Conservation (phyloP, 2,888 invertebrate genomes). For the Lepidonotus clava region DNA sequence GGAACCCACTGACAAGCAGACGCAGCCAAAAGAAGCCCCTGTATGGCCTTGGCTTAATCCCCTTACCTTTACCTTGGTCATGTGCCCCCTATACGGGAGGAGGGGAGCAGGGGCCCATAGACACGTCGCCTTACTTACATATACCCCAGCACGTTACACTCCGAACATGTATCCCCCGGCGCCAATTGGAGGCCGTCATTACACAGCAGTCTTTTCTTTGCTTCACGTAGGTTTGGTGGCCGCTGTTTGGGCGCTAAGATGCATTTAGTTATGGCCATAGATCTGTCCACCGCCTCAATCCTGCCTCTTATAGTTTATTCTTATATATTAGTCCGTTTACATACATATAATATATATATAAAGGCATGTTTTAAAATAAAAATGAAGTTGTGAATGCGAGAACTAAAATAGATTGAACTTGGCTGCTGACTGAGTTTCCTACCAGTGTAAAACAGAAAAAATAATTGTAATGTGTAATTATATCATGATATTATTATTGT, state of each 20-base stretch:
- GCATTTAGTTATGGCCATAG: not conserved
- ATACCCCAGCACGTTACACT: not conserved
- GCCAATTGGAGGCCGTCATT: not conserved
- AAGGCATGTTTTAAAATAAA: too few relatives aligned
- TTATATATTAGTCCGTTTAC: too few relatives aligned
- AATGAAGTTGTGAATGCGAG: too few relatives aligned
- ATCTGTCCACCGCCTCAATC: not conserved
- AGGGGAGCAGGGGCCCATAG: not conserved
- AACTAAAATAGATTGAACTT: too few relatives aligned
- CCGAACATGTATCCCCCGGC: not conserved
- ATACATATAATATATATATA: too few relatives aligned
- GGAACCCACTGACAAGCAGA: not conserved
- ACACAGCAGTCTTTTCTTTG: too few relatives aligned
- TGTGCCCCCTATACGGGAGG: not conserved
- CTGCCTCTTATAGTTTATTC: too few relatives aligned
- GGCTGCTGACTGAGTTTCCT: too few relatives aligned
- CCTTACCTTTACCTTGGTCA: slow-evolving; percentile 6
- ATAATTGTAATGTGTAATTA: too few relatives aligned
- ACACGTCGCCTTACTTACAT: slow-evolving; percentile 8
- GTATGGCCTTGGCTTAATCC: slow-evolving; percentile 13
- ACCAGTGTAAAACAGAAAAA: too few relatives aligned
- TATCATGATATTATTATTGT: too few relatives aligned
- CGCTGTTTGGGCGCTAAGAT: not conserved
- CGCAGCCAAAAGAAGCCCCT: not conserved
- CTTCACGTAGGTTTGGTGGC: not conserved